Percentiles rank a stretch among this genome's conserved stretches.
phyloP scores from a whole-genome alignment of 2,888 invertebrate genomes.

The Nudaria mundana region DNA sequence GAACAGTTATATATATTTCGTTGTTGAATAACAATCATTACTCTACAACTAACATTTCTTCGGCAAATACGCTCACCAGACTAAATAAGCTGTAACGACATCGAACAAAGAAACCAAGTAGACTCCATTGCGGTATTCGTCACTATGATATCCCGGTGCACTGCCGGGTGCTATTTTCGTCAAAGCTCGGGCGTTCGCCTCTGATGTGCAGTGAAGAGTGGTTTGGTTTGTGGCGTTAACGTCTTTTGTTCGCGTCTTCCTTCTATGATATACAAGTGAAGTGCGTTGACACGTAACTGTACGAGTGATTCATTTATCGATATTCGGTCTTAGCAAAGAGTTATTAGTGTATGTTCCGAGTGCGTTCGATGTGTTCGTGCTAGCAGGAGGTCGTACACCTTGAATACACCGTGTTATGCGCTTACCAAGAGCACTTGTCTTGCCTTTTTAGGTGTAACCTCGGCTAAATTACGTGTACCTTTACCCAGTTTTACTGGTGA shows the following conservation, averaged over 20 bases:
- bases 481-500: conserved; percentile 69
- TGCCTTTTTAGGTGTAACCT: conserved; percentile 71
- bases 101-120: conserved; percentile 53
- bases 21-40: neutral
- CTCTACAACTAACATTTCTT: neutral
- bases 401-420: conserved; percentile 65
- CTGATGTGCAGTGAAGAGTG: conserved; percentile 57
- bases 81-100: conserved; percentile 34
- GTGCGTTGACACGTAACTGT: conserved; percentile 80
- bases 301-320: conserved; percentile 71
- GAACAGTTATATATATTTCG: conserved; percentile 21
- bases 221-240: conserved; percentile 63
- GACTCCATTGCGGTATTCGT: conserved; percentile 56
- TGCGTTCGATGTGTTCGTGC: conserved; percentile 53
- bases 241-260: conserved; percentile 55
- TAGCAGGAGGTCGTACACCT: conserved; percentile 64
- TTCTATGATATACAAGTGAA: conserved; percentile 65
- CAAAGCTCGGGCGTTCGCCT: conserved; percentile 69
- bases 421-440: conserved; percentile 66
- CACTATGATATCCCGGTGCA: conserved; percentile 69
- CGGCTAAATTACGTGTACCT: conserved; percentile 63
- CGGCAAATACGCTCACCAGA: conserved; percentile 21
- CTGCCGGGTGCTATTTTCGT: conserved; percentile 78
- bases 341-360: conserved; percentile 67
- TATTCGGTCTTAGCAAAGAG: conserved; percentile 50